phyloP scores from a whole-genome alignment of 2,888 invertebrate species.

The Orgyia antiqua region DNA sequence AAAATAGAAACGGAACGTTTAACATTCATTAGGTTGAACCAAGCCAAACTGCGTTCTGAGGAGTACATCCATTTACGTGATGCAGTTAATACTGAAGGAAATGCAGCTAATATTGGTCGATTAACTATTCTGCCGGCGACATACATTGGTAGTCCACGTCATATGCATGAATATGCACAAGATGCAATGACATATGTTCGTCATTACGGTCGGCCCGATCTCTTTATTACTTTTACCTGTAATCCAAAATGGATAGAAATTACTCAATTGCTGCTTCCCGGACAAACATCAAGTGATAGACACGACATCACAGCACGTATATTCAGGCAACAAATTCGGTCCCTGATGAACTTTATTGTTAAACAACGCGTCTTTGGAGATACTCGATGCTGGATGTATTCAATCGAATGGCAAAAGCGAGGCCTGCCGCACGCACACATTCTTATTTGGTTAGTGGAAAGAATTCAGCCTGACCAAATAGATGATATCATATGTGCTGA shows the following conservation, averaged over 20 bases:
- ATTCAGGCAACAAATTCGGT: constrained; percentile 18
- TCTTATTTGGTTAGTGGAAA: constrained; percentile 17
- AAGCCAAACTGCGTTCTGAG: too few species aligned
- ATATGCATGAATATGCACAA: constrained; percentile 19
- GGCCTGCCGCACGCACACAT: constrained; percentile 16
- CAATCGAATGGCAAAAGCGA: constrained; percentile 18
- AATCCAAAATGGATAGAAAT: constrained; percentile 25
- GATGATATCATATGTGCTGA: constrained; percentile 19
- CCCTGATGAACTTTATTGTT: constrained; percentile 13
- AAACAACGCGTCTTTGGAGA: constrained; percentile 18
- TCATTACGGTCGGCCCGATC: constrained; percentile 28
- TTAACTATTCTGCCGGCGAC: constrained; percentile 22
- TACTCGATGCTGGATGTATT: constrained; percentile 22
- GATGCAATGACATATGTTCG: constrained; percentile 9
- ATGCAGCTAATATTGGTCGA: constrained; percentile 19
- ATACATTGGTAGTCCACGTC: too few species aligned
- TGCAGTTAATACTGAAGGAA: constrained; percentile 10
- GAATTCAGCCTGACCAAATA: constrained; percentile 13
- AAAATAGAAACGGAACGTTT: too few species aligned
- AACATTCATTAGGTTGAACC: too few species aligned
- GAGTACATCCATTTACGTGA: too few species aligned
- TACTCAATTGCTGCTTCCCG: constrained; percentile 10
- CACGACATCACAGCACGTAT: too few species aligned
- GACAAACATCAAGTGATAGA: constrained; percentile 22
- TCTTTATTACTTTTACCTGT: too few species aligned